phyloP scores from a whole-genome alignment of 2,888 invertebrate genomes.

The Antheraea assamensis region DNA sequence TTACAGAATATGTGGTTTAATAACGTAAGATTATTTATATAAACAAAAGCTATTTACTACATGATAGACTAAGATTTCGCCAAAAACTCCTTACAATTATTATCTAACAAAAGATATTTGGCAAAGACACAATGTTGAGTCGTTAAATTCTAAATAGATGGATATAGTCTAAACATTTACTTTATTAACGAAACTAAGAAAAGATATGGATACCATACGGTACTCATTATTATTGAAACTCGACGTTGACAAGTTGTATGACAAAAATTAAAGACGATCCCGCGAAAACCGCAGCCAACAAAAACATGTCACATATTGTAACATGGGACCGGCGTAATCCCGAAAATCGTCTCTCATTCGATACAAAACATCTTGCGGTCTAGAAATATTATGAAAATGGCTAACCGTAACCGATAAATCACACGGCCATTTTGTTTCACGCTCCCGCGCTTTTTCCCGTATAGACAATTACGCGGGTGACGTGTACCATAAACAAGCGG shows the following conservation, averaged over 20 bases:
- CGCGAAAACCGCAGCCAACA: constrained; percentile 59
- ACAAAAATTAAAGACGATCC: constrained; percentile 26
- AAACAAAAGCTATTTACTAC: no score
- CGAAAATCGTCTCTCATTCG: constrained; percentile 48
- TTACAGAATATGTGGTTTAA: no score
- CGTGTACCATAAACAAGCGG: constrained; percentile 72
- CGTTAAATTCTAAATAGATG: constrained; percentile 12
- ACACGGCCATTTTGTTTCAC: constrained; percentile 65
- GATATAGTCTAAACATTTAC: constrained; percentile 49
- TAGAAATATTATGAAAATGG: constrained; percentile 74
- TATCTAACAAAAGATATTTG: not conserved
- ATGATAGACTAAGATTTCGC: no score
- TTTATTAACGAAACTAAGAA: constrained; percentile 35
- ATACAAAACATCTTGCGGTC: constrained; percentile 77
- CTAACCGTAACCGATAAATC: constrained; percentile 64
- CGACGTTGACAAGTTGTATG: constrained; percentile 11
- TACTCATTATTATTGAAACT: not conserved
- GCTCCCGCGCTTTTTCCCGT: constrained; percentile 68
- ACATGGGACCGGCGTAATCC: constrained; percentile 18
- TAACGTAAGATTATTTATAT: no score
- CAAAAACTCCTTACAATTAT: not conserved
- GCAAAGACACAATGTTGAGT: not conserved
- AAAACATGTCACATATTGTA: constrained; percentile 56
- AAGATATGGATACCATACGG: constrained; percentile 4
- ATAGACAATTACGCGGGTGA: constrained; percentile 71